Evolutionary conservation across 2,888 invertebrate species (phyloP).

Genomic region (Villa cingulata): DNA sequence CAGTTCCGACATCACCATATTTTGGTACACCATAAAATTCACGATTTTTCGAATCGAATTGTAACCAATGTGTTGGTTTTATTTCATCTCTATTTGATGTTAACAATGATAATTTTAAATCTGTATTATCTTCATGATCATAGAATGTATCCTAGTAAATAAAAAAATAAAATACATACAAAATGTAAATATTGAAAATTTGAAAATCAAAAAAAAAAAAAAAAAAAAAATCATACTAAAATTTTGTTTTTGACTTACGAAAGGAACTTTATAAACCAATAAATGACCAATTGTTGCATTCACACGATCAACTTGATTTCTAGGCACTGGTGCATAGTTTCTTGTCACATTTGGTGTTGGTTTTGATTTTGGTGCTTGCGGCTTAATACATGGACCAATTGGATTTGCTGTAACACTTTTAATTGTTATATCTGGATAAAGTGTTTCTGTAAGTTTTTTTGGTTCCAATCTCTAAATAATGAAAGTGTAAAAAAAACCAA

Average conservation of each 20-base stretch:
- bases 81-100: slow-evolving; percentile 57
- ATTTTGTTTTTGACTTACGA: slow-evolving; percentile 38
- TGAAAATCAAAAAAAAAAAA: no score
- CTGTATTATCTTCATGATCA: slow-evolving; percentile 72
- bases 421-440: slow-evolving; percentile 52
- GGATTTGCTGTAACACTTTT: slow-evolving; percentile 52
- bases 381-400: slow-evolving; percentile 51
- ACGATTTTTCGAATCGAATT: slow-evolving; percentile 76
- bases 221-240: neutral
- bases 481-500: neutral
- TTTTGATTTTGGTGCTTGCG: slow-evolving; percentile 35
- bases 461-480: slow-evolving; percentile 36
- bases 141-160: slow-evolving; percentile 66
- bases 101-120: slow-evolving; percentile 58
- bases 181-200: neutral
- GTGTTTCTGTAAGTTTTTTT: slow-evolving; percentile 42
- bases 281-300: slow-evolving; percentile 72
- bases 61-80: slow-evolving; percentile 64
- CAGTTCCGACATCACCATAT: slow-evolving; percentile 53
- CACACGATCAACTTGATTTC: slow-evolving; percentile 75
- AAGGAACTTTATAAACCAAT: slow-evolving; percentile 66
- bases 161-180: slow-evolving; percentile 4
- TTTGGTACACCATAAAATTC: slow-evolving; percentile 80
- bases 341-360: slow-evolving; percentile 40
- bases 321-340: slow-evolving; percentile 61